Percentiles rank a stretch among this genome's conserved stretches.
Conservation (phyloP, 1,140 invertebrate genomes). For the Holcopasites calliopsidis region DNA sequence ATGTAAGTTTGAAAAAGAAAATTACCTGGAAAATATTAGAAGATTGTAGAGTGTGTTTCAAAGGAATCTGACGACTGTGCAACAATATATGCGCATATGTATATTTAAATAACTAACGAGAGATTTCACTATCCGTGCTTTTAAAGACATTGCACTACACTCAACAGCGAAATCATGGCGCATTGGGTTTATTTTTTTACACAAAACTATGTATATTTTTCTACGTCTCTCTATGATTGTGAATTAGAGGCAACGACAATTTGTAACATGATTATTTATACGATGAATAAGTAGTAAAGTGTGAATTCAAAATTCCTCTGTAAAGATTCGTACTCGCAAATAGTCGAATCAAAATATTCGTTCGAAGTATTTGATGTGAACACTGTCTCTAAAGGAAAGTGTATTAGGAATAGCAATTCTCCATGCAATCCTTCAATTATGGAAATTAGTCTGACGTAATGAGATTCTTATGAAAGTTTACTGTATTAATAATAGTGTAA, state of each 20-base stretch:
- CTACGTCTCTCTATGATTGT: neutral
- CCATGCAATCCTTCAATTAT: neutral
- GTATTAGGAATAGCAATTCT: neutral
- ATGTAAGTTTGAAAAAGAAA: neutral
- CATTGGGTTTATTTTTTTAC: neutral
- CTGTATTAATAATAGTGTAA: neutral
- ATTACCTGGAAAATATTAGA: neutral
- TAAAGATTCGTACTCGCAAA: too few species aligned
- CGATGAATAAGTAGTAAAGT: neutral
- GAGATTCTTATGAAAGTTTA: too few species aligned
- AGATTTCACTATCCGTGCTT: too few species aligned
- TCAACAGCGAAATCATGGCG: neutral
- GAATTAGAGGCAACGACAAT: neutral
- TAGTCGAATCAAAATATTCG: too few species aligned
- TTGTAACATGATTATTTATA: neutral
- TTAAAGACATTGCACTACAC: too few species aligned
- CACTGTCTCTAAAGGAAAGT: neutral
- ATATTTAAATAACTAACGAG: too few species aligned
- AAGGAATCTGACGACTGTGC: neutral
- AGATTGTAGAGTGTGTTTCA: neutral
- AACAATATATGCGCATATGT: neutral
- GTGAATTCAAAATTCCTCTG: neutral
- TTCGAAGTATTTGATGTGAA: too few species aligned
- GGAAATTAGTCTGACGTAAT: neutral
- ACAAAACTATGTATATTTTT: constrained; percentile 13